Evolutionary conservation across 2,797 vertebrate species (phyloP).

Genomic region (Gymnocypris eckloni): DNA sequence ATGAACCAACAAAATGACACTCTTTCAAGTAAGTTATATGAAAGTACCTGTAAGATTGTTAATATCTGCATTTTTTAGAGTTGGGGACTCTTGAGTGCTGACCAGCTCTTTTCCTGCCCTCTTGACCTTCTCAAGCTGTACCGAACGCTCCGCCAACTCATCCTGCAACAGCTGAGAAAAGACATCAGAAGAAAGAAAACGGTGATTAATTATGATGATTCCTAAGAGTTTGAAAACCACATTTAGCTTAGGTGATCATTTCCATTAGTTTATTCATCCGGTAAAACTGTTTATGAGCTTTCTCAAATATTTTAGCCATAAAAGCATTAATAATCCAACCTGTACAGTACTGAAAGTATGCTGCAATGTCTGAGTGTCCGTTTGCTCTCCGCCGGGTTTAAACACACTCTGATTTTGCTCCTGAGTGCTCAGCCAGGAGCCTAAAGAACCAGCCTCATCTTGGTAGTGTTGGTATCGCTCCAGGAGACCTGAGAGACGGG

Average conservation of each 20-base stretch:
- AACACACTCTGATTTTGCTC: conserved; percentile 80
- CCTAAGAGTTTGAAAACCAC: neutral
- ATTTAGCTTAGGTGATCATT: neutral
- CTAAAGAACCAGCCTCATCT: conserved; percentile 84
- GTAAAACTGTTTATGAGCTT: neutral
- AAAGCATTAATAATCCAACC: conserved; percentile 70
- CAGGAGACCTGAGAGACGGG: conserved; percentile 84
- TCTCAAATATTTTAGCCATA: neutral
- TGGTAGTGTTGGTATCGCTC: conserved; percentile 93
- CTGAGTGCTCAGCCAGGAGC: conserved; percentile 86
- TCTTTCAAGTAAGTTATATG: neutral
- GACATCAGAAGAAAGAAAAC: conserved; percentile 9
- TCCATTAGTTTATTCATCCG: neutral
- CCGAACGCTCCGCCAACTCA: conserved; percentile 89
- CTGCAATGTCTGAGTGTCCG: conserved; percentile 85
- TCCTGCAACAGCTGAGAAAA: conserved; percentile 86
- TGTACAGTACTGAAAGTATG: conserved; percentile 84
- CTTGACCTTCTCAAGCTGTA: conserved; percentile 91
- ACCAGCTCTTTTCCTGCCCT: conserved; percentile 84
- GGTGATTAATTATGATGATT: neutral
- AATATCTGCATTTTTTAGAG: conserved; percentile 81
- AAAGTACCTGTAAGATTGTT: conserved; percentile 85
- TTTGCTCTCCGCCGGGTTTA: conserved; percentile 81
- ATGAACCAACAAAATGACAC: neutral
- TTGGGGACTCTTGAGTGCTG: conserved; percentile 85